Base-by-base conservation (phyloP, 2,113 vertebrate genomes). In the Takifugu bimaculatus region DNA sequence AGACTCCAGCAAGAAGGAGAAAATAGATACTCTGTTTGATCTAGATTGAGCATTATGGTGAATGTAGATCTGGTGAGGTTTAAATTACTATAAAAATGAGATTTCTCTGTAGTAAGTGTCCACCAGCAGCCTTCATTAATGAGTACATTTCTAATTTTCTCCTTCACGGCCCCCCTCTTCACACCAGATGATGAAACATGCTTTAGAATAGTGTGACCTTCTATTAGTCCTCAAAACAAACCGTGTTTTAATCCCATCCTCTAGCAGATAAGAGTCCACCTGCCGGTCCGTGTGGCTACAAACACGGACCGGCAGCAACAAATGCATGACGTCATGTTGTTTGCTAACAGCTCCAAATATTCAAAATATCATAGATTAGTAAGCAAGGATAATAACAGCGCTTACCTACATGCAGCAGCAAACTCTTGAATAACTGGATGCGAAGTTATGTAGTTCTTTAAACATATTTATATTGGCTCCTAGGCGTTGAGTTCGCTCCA, bases 401-500 rank as follows among this genome's bases (percentile, higher is more conserved):
- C 60, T 45, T 20, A 61, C 54, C 26, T 13, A 39, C 52, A 66
- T 63, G 26, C 44, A 54, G 49, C 1, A 3, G 4, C 49, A 12
- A 26, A 61, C 54, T 54, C 45, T 20, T 20, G 20, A 20, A 20
- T 20, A 5, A 13, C 29, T 26, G 48, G 2, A 2, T 65, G 13
- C 32, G 53, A 32, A 26, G 53, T 71, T 50, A 70, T 63, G 53
- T 28, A 62, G 63, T 54, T 57, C 27, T 55, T n/a, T 62, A 6
- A 51, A 65, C 52, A 44, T 2, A 56, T n/a, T 65, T 63, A 65
- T 82, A 78, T 72, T 50, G 52, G 32, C 52, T 70, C 72, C 81
- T 83, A 81, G 81, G 65, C 43, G 26, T n/a, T 29, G 52, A 70
- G 59, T 74, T 81, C 35, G 72, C 77, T 76, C 74, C 77, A 82